Evolutionary conservation across 1,140 invertebrate species (phyloP).

Genomic region (Physella acuta): DNA sequence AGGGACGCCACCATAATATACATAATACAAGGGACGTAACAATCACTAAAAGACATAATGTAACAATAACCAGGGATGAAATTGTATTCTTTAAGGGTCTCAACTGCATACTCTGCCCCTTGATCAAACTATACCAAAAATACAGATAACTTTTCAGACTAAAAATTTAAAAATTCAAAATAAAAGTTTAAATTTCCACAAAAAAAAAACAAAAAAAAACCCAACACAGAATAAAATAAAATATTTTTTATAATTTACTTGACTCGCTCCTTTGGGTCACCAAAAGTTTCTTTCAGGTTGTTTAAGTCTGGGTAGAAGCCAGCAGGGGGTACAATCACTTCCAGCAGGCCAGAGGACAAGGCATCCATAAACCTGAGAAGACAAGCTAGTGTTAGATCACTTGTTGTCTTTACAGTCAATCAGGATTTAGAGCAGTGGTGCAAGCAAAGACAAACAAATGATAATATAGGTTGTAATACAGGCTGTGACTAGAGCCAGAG

Average conservation of each 20-base stretch:
- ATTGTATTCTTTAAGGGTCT: no score
- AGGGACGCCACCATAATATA: no score
- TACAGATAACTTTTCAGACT: no score
- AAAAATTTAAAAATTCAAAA: neutral
- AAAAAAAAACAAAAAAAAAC: neutral
- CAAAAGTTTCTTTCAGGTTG: slow-evolving; percentile 74
- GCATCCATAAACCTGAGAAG: slow-evolving; percentile 73
- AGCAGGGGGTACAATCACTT: slow-evolving; percentile 82
- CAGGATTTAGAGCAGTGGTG: no score
- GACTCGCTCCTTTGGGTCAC: slow-evolving; percentile 84
- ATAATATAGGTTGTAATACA: no score
- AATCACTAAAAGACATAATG: no score
- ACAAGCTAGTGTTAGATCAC: neutral
- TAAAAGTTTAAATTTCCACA: neutral
- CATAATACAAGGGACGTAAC: no score
- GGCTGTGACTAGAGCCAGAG: no score
- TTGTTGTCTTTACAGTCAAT: neutral
- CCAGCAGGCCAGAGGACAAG: slow-evolving; percentile 79
- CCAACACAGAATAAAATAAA: neutral
- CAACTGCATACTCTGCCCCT: no score
- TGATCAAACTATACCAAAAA: no score
- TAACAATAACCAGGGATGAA: no score
- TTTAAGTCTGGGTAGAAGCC: slow-evolving; percentile 86
- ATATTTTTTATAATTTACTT: slow-evolving; percentile 50
- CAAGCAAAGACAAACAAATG: no score